Percentiles rank a stretch among this genome's conserved stretches.
These are phyloP conservation scores for Dasyornis broadbenti DNA, from an alignment of 2,113 vertebrate genomes.

Conservation along the genomic window DNA sequence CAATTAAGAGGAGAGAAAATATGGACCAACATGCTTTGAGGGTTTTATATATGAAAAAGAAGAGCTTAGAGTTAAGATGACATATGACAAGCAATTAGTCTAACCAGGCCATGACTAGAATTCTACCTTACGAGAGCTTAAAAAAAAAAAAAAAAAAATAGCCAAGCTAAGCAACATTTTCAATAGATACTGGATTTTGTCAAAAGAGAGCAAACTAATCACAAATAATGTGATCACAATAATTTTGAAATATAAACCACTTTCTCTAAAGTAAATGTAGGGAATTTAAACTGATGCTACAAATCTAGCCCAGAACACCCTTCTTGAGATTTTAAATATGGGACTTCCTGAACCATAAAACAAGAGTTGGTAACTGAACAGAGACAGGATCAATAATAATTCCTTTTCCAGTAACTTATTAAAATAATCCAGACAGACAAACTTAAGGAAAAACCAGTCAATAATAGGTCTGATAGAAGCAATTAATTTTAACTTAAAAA, in stretches of 20 bases:
- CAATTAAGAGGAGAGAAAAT: conserved; percentile 29
- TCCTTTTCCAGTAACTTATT: neutral
- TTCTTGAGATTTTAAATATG: neutral
- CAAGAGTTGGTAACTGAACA: neutral
- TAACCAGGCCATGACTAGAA: neutral
- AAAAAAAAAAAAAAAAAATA: neutral
- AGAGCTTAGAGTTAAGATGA: neutral
- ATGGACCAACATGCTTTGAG: neutral
- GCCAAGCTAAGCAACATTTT: neutral
- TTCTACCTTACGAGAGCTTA: neutral
- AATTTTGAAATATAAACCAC: neutral
- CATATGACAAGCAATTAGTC: conserved; percentile 4
- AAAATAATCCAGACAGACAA: neutral
- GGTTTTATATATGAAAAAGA: neutral
- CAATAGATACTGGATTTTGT: neutral
- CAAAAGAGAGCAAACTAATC: neutral
- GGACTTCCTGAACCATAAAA: neutral
- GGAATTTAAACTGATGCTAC: neutral
- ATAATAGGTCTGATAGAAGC: neutral
- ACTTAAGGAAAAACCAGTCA: neutral
- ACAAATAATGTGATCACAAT: neutral
- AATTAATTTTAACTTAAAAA: neutral
- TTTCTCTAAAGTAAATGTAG: neutral
- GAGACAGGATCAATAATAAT: neutral
- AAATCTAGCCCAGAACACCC: neutral